Evolutionary conservation across 2,797 vertebrate genomes (phyloP), one percentile per base, ranked within the genome.

Genomic region (Notolepis coatsorum): DNA sequence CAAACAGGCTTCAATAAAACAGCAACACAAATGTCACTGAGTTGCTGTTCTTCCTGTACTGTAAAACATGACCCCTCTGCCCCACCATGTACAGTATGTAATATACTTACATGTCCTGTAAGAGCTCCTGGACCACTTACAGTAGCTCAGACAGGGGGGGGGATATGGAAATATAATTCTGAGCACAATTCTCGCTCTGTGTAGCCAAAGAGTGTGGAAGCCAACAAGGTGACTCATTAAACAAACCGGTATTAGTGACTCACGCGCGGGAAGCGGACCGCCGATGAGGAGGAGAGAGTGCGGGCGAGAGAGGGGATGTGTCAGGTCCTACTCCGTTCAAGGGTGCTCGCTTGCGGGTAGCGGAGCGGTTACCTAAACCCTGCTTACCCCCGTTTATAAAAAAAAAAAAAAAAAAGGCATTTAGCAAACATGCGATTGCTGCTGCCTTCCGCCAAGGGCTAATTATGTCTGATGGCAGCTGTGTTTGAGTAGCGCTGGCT

Each of bases 181-280:
- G 15, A n/a, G n/a, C 21, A 20, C 31, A 48, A 48, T 20, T 5
- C 8, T 31, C 21, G 50, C 39, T 23, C 24, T 57, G 17, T 45
- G 25, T 27, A 31, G 17, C 39, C 9, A 3, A 0, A 7, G 8
- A 35, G 23, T n/a, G n/a, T n/a, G n/a, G 31, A 15, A 31, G 13
- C 7, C n/a, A 35, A 31, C 27, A 24, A 4, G n/a, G 17, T 27
- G 31, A 48, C 43, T 59, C 56, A 59, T 25, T 8, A 46, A 21
- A 37, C 21, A 21, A 58, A 25, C 43, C 39, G 56, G 45, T 47
- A 27, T 59, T 48, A 25, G 43, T 48, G 56, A 60, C 30, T 48
- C 56, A 60, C 28, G 10, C 31, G 10, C 8, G 35, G n/a, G n/a
- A 2, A 48, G 23, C 31, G 25, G 21, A 27, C 31, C 7, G 27